Conservation (phyloP, 2,797 vertebrate genomes). For the Lerista edwardsae region DNA sequence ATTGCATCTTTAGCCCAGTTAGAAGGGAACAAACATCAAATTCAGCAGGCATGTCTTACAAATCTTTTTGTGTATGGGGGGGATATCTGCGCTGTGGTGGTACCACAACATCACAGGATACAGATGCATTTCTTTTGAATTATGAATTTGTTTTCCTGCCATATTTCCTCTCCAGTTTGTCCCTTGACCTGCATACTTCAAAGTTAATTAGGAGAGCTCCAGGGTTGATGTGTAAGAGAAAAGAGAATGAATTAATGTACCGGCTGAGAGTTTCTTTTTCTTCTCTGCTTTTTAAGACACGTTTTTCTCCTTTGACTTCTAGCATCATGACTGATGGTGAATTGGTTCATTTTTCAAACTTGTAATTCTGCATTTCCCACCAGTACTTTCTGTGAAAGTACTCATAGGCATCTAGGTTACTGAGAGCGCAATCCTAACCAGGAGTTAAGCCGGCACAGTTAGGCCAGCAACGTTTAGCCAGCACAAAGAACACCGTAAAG, state of each 20-base stretch:
- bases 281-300: no score
- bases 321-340: neutral
- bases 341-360: neutral
- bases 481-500: no score
- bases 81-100: neutral
- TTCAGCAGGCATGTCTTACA: neutral
- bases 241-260: slow-evolving; percentile 49
- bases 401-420: neutral
- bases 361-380: neutral
- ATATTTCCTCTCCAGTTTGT: slow-evolving; percentile 30
- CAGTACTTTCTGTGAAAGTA: neutral
- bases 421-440: no score
- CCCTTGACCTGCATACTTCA: slow-evolving; percentile 19
- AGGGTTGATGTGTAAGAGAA: slow-evolving; percentile 35
- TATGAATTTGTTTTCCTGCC: neutral
- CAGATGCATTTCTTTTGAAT: slow-evolving; percentile 36
- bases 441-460: no score
- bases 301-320: neutral
- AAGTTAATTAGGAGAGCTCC: slow-evolving; percentile 52
- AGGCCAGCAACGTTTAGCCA: no score
- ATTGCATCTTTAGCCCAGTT: no score
- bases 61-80: neutral
- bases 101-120: neutral
- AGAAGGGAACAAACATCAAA: neutral
- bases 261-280: neutral